Percentiles rank a stretch among this genome's conserved stretches.
Evolutionary conservation across 2,888 invertebrate genomes (phyloP).

Genomic region (Villa cingulata): DNA sequence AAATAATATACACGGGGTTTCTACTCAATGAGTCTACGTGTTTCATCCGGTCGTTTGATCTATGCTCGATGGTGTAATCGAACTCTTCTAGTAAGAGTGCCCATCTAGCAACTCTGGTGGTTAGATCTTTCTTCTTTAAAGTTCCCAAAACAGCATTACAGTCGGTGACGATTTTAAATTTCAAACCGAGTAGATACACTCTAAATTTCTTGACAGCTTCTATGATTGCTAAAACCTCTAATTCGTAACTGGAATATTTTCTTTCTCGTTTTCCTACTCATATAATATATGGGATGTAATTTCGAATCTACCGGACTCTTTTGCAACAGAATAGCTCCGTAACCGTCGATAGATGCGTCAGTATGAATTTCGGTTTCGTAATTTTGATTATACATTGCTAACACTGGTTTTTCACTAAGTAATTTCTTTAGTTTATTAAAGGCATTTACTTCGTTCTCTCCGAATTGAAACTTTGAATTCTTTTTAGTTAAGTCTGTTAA

Average conservation of each 20-base stretch:
- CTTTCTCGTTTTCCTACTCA: slow-evolving; percentile 6
- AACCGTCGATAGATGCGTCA: slow-evolving; percentile 3
- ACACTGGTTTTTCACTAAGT: slow-evolving; percentile 1
- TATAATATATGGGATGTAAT: slow-evolving; percentile 1
- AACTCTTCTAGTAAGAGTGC: neutral
- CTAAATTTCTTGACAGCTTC: slow-evolving; percentile 1
- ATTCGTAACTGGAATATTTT: slow-evolving; percentile 5
- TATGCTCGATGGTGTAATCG: slow-evolving; percentile 2
- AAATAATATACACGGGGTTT: neutral
- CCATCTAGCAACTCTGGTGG: neutral
- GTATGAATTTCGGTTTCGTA: slow-evolving; percentile 3
- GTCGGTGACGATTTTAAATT: slow-evolving; percentile 14
- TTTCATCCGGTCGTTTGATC: neutral
- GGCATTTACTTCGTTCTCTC: neutral
- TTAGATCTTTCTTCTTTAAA: slow-evolving; percentile 2
- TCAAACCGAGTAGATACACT: slow-evolving; percentile 8
- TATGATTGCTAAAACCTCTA: slow-evolving; percentile 9
- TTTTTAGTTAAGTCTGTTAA: slow-evolving; percentile 2
- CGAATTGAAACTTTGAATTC: neutral
- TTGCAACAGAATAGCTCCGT: slow-evolving; percentile 2
- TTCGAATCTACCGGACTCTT: neutral
- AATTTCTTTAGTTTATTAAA: neutral
- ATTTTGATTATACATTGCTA: slow-evolving; percentile 5
- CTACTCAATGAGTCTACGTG: slow-evolving; percentile 8
- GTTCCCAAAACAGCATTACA: slow-evolving; percentile 13